Base-by-base conservation (phyloP, 2,797 vertebrate species). In the Borostomias antarcticus region DNA sequence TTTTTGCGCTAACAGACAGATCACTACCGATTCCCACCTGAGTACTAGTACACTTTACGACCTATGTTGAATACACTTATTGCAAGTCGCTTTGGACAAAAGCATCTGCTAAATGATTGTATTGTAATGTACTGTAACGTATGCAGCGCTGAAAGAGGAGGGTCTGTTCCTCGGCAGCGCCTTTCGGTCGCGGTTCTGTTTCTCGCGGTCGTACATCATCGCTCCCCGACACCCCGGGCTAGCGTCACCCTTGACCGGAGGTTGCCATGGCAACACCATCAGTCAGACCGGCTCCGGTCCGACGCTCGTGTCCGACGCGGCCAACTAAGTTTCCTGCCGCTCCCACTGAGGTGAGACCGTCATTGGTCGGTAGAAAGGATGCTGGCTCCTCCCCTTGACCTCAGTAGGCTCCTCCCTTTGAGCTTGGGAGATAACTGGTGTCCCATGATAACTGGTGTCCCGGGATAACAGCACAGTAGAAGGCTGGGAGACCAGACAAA, bases 131-230 rank as follows among this genome's bases (percentile, higher is more conserved):
- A n/a, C n/a, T n/a, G n/a, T n/a, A n/a, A n/a, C n/a, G n/a, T n/a
- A n/a, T n/a, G n/a, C n/a, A n/a, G n/a, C n/a, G n/a, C n/a, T n/a
- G n/a, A n/a, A n/a, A n/a, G n/a, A n/a, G n/a, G n/a, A n/a, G n/a
- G n/a, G n/a, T n/a, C n/a, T n/a, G n/a, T n/a, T n/a, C n/a, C 86
- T 81, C 77, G 74, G 82, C 77, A 87, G 83, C 79, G 79, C 70
- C 76, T 82, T 81, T 77, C 85, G 80, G 83, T 84, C 84, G 84
- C 47, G 72, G 62, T 89, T 88, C 73, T 75, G 86, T 86, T 89
- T 89, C 77, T 77, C 71, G 64, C 28, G 82, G 65, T 90, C 86
- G 81, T 90, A 82, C 85, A 87, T 90, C 89, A 89, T 75, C 62
- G 71, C 75, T 69, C 81, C 37, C 79, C 77, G 75, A 78, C 73